Percentiles rank a stretch among this genome's conserved stretches.
Conservation (phyloP, 1,140 invertebrate species). For the Trachymyrmex septentrionalis region DNA sequence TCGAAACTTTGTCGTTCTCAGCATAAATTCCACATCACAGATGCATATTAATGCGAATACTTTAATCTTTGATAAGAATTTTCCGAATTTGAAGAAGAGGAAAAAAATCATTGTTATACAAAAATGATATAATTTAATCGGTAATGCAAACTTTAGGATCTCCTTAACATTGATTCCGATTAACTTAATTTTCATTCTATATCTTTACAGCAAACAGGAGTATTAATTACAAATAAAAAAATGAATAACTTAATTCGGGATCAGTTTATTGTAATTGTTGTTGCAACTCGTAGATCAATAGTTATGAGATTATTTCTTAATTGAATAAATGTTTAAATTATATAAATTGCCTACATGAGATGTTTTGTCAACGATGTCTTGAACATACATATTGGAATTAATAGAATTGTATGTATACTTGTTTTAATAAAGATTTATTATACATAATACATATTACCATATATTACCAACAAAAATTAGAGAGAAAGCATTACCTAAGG, state of each 20-base stretch:
- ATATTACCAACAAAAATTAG: background rate
- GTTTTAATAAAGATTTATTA: slow-evolving; percentile 69
- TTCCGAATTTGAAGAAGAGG: too few species aligned
- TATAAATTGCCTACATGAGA: slow-evolving; percentile 32
- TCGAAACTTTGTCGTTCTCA: too few species aligned
- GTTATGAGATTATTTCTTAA: slow-evolving; percentile 62
- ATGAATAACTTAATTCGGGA: background rate
- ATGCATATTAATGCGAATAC: too few species aligned
- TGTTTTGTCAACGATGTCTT: slow-evolving; percentile 58
- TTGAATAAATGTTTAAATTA: slow-evolving; percentile 22
- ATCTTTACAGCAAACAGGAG: background rate
- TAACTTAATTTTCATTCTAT: slow-evolving; percentile 19
- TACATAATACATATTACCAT: slow-evolving; percentile 3
- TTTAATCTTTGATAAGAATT: too few species aligned
- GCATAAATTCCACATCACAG: too few species aligned
- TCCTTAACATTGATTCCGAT: background rate
- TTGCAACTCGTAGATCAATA: slow-evolving; percentile 39
- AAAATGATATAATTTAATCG: too few species aligned
- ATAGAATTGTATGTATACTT: slow-evolving; percentile 64
- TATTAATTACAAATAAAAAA: background rate
- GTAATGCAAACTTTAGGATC: too few species aligned
- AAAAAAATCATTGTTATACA: too few species aligned
- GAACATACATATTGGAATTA: slow-evolving; percentile 30
- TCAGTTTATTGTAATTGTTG: slow-evolving; percentile 40
- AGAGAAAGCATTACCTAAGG: too few species aligned